These are phyloP conservation scores for Gari tellinella DNA, from an alignment of 2,888 invertebrate species.

Conservation along the genomic window DNA sequence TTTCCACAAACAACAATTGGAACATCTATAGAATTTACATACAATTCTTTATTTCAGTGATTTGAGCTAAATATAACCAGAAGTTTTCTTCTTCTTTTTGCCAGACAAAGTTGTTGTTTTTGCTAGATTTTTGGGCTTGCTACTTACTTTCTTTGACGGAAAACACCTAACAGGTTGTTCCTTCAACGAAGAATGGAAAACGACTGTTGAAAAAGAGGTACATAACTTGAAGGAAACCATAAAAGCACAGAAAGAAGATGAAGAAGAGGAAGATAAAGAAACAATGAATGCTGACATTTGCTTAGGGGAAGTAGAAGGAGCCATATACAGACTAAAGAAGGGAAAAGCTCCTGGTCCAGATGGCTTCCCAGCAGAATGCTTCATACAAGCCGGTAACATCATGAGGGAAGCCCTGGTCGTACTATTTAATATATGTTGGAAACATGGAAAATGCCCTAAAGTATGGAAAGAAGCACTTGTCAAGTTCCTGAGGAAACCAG, in stretches of 20 bases:
- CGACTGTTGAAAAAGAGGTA: background rate
- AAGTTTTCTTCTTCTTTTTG: too few species aligned
- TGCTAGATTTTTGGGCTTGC: too few species aligned
- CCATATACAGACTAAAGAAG: constrained; percentile 3
- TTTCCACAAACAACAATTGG: too few species aligned
- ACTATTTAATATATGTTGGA: too few species aligned
- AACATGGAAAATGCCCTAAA: too few species aligned
- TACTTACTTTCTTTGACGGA: background rate
- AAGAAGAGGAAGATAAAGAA: constrained; percentile 1
- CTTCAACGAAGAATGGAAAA: constrained; percentile 6
- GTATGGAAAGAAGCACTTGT: too few species aligned
- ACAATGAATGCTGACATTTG: constrained; percentile 1
- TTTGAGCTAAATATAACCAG: too few species aligned
- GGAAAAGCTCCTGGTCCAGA: constrained; percentile 1
- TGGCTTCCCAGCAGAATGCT: background rate
- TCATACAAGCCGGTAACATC: background rate
- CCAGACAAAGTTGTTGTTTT: too few species aligned
- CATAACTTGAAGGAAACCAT: too few species aligned
- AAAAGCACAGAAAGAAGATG: background rate
- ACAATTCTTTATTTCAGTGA: too few species aligned
- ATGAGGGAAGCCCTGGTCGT: background rate
- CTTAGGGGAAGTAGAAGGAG: constrained; percentile 3
- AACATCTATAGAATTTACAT: too few species aligned
- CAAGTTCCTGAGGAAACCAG: too few species aligned
- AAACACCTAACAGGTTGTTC: background rate